Base-by-base conservation (phyloP, 2,888 invertebrate genomes). In the Phalera bucephala region DNA sequence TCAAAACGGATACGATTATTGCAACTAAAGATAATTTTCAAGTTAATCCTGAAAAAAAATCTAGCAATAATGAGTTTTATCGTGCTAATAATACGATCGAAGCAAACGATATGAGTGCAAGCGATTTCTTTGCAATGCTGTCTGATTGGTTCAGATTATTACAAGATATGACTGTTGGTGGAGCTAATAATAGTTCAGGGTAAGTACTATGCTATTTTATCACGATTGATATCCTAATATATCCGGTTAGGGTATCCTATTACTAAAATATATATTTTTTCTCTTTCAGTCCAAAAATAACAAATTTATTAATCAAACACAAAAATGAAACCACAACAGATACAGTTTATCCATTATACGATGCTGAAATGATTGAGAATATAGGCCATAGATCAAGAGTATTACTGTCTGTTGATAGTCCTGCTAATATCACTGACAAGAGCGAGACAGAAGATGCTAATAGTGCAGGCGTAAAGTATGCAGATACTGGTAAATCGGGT, bases 361-460 rank as follows among this genome's bases (percentile, higher is more conserved):
- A 75, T 36, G 47, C 68, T 0, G 75, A 78, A 6, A 72, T 74
- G 62, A 55, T 76, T 8, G 72, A 75, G 1, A 80, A 80, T 21
- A 73, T 77, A 5, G 72, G 70, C 0, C 72, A 78, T 22, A 71
- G 72, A 45, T 82, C 85, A 0, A 72, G 86, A 48, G 66, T 69
- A 0, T 45, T 86, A 0, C 39, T 86, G 27, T 66, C 80, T 1
- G 9, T 79, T 12, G 31, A 40, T 3, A 52, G 65, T 20, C 54
- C 63, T 8, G 21, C 9, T 1, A 56, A 53, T 23, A 12, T 13
- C 1, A 57, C 49, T 2, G 35, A 30, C 0, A 19, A 13, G 17
- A 42, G 22, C 6, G 14, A 21, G 1, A 19, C 25, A 1, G 26
- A 22, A 3, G 13, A 9, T 22, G 17, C 13, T 1, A 41, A 33